Conservation (phyloP, 1,140 invertebrate genomes). For the Ceratosolen fusciceps region DNA sequence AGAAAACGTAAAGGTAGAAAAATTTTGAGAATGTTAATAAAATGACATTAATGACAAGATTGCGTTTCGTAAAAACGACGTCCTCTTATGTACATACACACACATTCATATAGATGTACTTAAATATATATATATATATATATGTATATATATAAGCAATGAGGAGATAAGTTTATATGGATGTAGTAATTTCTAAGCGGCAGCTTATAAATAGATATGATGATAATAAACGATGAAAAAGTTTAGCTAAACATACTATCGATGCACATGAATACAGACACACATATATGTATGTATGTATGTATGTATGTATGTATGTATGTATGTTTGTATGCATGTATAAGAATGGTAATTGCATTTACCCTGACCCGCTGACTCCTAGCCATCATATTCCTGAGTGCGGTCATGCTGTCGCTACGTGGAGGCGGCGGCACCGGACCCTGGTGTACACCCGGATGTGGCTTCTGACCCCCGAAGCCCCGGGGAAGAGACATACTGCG, state of each 20-base stretch:
- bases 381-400: conserved; percentile 66
- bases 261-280: conserved; percentile 13
- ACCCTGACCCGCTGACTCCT: conserved; percentile 66
- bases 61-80: conserved; percentile 15
- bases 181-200: conserved; percentile 32
- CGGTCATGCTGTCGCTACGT: conserved; percentile 69
- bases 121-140: conserved; percentile 14
- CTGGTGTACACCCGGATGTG: conserved; percentile 55
- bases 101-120: background rate
- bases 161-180: background rate
- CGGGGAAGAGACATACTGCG: conserved; percentile 70
- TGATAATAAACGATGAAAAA: too few relatives aligned
- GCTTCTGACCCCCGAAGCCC: conserved; percentile 66
- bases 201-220: background rate
- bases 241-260: conserved; percentile 27
- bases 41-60: background rate
- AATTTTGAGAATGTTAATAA: conserved; percentile 6
- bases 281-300: too few relatives aligned
- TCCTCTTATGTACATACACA: background rate
- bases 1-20: conserved; percentile 34
- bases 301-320: too few relatives aligned
- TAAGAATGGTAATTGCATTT: conserved; percentile 35
- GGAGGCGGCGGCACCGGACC: conserved; percentile 67
- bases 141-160: background rate
- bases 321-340: conserved; percentile 4